A percentile compares a stretch with the other conserved stretches of the same genome.
phyloP scores from a whole-genome alignment of 2,113 vertebrate species.

The Cygnus buccinator region DNA sequence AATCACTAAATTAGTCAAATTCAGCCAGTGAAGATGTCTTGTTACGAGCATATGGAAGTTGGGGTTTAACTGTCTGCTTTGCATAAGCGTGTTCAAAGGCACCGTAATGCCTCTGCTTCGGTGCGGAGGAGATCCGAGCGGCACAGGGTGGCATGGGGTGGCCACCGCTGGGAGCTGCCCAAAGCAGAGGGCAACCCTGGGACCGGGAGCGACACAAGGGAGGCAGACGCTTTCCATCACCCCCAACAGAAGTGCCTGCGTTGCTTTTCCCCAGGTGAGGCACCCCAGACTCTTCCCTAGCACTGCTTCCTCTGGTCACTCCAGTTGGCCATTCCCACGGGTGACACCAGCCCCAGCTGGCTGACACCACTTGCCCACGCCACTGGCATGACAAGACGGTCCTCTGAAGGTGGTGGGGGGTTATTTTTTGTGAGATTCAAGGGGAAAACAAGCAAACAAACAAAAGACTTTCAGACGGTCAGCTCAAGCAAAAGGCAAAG shows the following conservation, averaged over 20 bases:
- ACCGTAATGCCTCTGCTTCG: not conserved
- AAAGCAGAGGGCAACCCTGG: not conserved
- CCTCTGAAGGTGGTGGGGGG: not conserved
- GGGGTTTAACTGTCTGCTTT: not conserved
- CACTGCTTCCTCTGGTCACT: not conserved
- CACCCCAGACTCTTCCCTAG: fast-evolving
- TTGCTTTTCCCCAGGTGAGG: not conserved
- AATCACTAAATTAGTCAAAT: slow-evolving; percentile 44
- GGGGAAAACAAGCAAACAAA: fast-evolving
- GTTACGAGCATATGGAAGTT: slow-evolving; percentile 25
- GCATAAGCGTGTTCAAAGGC: not conserved
- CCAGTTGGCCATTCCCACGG: not conserved
- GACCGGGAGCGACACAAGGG: not conserved
- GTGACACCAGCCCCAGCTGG: not conserved
- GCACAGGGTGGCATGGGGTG: not conserved
- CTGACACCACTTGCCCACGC: not conserved
- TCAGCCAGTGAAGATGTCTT: not conserved
- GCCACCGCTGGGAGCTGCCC: not conserved
- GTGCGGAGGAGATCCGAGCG: not conserved
- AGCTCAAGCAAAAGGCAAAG: not conserved
- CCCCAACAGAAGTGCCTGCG: not conserved
- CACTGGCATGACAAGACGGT: not conserved
- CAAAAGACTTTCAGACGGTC: not conserved
- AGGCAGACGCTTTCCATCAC: not conserved
- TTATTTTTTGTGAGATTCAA: not conserved